These are phyloP conservation scores for Catocala sponsa DNA, from an alignment of 2,888 invertebrate genomes.

Conservation along the genomic window DNA sequence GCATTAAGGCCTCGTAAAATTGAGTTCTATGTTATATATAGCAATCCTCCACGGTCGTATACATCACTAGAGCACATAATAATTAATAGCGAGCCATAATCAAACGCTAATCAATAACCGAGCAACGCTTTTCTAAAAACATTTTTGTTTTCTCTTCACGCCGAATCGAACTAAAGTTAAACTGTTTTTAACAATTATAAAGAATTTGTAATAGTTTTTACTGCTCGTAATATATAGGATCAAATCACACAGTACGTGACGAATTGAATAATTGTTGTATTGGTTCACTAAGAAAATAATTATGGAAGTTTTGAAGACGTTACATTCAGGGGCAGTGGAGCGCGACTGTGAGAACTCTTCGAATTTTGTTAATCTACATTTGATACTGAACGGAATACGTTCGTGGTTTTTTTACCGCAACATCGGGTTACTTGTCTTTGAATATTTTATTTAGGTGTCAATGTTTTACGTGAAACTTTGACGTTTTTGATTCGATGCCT, in stretches of 20 bases:
- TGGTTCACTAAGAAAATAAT: conserved; percentile 84
- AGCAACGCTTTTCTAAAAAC: conserved; percentile 29
- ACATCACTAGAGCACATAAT: conserved; percentile 33
- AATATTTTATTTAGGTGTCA: conserved; percentile 41
- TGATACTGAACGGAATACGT: conserved; percentile 75
- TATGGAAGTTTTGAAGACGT: conserved; percentile 75
- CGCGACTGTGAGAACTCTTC: conserved; percentile 85
- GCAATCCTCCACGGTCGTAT: conserved; percentile 17
- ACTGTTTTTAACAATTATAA: conserved; percentile 67
- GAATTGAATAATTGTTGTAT: conserved; percentile 83
- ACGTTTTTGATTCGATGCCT: conserved; percentile 12
- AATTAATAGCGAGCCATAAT: conserved; percentile 33
- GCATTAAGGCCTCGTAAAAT: conserved; percentile 29
- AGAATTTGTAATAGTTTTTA: conserved; percentile 72
- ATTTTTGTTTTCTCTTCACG: conserved; percentile 48
- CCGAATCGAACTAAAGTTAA: conserved; percentile 47
- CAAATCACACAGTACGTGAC: conserved; percentile 76
- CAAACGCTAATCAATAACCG: conserved; percentile 40
- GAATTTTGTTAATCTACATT: conserved; percentile 80
- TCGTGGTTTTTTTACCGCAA: conserved; percentile 71
- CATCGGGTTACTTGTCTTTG: conserved; percentile 54
- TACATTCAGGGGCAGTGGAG: conserved; percentile 77
- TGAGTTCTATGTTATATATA: conserved; percentile 29
- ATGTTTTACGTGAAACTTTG: conserved; percentile 28
- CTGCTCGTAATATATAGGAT: conserved; percentile 67